Base-by-base conservation (phyloP, 1,140 invertebrate genomes). In the Diabrotica undecimpunctata region DNA sequence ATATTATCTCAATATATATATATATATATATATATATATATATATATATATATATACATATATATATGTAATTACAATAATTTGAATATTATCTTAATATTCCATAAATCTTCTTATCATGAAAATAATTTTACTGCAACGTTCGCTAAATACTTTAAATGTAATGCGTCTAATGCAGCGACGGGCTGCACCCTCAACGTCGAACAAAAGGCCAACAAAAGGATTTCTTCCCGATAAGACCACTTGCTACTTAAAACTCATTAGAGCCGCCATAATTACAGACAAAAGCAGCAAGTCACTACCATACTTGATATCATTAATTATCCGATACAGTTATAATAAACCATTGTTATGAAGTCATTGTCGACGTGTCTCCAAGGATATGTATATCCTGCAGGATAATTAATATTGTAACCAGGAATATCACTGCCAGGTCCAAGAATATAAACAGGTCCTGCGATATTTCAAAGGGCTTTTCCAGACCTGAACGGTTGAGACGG, bases 291-390 rank as follows among this genome's bases (percentile, higher is more conserved):
- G 71, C 68, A 69, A 74, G 70, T 76, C 72, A 76, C 71, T 72
- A 70, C 70, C 72, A 75, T 67, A 74, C 74, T 74, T 70, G 68
- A 63, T 61, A 70, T 74, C 74, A 76, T 76, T 76, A 76, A 76
- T 76, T 70, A 76, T 67, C 60, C 65, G 73, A 76, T 76, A 74
- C 70, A 73, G 73, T 74, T 73, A 76, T 76, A 76, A 76, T 76
- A 76, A 76, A 74, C 65, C 73, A 76, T 76, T 76, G 74, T 76
- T 74, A 73, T 58, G 64, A 58, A 73, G 71, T 74, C 72, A 74
- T 76, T 76, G 74, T 74, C 64, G 67, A 70, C 69, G 71, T 76
- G 74, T 76, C 74, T 74, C 73, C 69, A 73, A 76, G 71, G 73
- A 76, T 76, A 70, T 74, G 72, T 74, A 74, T 70, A 71, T 73